Evolutionary conservation across 2,888 invertebrate genomes (phyloP).

Genomic region (Sipha maydis): DNA sequence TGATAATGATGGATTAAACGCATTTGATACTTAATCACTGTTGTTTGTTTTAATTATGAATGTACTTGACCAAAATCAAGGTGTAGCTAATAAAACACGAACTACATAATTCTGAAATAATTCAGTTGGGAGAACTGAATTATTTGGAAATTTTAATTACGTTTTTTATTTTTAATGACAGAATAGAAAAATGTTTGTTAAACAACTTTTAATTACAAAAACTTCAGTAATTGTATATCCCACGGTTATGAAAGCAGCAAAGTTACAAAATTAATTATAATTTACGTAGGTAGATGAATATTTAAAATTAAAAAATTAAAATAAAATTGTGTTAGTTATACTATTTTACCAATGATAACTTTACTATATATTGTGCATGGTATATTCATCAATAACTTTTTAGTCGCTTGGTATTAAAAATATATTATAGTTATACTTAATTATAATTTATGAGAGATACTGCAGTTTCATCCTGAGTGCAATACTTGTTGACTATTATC

Average conservation of each 20-base stretch:
- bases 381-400: neutral
- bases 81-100: too few species aligned
- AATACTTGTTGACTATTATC: too few species aligned
- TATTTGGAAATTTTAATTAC: constrained; percentile 8
- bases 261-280: constrained; percentile 34
- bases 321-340: neutral
- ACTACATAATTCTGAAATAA: neutral
- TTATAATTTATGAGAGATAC: too few species aligned
- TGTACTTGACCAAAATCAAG: too few species aligned
- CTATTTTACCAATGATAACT: neutral
- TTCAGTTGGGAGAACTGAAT: neutral
- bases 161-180: constrained; percentile 16
- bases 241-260: neutral
- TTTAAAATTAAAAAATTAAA: neutral
- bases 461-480: too few species aligned
- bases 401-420: neutral
- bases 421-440: too few species aligned
- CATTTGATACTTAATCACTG: too few species aligned
- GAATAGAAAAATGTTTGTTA: constrained; percentile 11
- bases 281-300: neutral
- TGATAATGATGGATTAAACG: too few species aligned
- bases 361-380: neutral
- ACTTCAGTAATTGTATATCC: constrained; percentile 37
- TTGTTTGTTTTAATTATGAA: too few species aligned
- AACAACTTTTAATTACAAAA: constrained; percentile 46